phyloP scores from a whole-genome alignment of 30 jellyfish, hydroid and myxozoan species.

The Nemopilema nomurai region DNA sequence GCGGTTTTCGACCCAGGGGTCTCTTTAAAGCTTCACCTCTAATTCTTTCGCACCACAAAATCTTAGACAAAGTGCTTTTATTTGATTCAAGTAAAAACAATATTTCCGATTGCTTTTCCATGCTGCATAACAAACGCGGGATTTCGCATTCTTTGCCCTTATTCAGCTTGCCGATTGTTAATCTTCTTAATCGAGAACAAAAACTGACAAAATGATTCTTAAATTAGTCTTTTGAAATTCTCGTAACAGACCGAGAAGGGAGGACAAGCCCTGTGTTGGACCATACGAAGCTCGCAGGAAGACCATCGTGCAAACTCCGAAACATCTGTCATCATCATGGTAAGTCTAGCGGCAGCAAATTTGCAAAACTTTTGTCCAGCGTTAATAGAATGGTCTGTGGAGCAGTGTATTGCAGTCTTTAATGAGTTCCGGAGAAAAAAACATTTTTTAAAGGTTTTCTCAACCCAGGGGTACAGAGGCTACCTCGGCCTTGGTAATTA shows the following conservation, averaged over 20 bases:
- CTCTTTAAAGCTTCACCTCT: background rate
- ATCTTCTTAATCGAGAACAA: constrained; percentile 52
- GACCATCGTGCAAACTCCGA: constrained; percentile 10
- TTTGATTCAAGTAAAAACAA: background rate
- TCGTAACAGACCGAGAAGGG: constrained; percentile 28
- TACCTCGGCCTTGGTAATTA: background rate
- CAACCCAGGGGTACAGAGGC: background rate
- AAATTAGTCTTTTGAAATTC: constrained; percentile 35
- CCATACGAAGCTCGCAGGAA: constrained; percentile 5
- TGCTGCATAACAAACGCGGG: constrained; percentile 25
- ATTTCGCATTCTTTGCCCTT: constrained; percentile 35
- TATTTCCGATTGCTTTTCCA: background rate
- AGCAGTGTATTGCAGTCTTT: background rate
- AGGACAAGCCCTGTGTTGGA: constrained; percentile 45
- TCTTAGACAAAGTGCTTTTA: background rate
- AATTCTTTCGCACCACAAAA: background rate
- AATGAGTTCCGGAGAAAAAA: background rate
- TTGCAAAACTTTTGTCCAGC: background rate
- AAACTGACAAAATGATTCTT: constrained; percentile 55
- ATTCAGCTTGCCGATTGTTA: constrained; percentile 26
- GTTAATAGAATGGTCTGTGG: background rate
- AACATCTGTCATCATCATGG: constrained; percentile 54
- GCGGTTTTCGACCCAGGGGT: background rate
- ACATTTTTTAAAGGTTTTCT: background rate
- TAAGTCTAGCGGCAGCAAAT: background rate